A percentile compares a stretch with the other conserved stretches of the same genome.
phyloP scores from a whole-genome alignment of 1,140 invertebrate genomes.

The Trissolcus basalis region DNA sequence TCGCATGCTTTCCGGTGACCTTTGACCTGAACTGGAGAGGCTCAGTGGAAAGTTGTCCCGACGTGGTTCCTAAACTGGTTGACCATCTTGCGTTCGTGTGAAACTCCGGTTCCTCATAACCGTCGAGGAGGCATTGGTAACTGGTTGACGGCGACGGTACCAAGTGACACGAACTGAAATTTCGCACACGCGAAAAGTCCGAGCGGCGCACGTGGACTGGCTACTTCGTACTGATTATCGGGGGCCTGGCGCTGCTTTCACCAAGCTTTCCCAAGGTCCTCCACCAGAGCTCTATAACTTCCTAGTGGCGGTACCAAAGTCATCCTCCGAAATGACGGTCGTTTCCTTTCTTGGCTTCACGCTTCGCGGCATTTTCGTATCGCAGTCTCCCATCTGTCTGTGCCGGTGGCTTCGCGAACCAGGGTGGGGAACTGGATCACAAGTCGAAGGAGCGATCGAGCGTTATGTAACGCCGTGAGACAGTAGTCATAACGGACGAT shows the following conservation, averaged over 20 bases:
- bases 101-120: no score
- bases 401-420: constrained; percentile 6
- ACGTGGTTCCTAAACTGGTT: no score
- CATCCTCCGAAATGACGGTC: constrained; percentile 46
- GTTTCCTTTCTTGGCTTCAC: constrained; percentile 55
- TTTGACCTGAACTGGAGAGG: background rate
- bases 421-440: no score
- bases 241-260: constrained; percentile 67
- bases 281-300: constrained; percentile 40
- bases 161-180: constrained; percentile 13
- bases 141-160: constrained; percentile 2
- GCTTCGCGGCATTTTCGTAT: constrained; percentile 35
- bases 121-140: background rate
- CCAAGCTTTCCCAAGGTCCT: constrained; percentile 69
- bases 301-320: constrained; percentile 41
- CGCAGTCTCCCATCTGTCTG: constrained; percentile 35
- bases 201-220: constrained; percentile 61
- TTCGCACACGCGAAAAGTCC: constrained; percentile 24
- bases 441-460: no score
- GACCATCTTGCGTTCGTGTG: no score
- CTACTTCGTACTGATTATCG: constrained; percentile 56
- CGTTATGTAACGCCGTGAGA: no score
- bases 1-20: background rate
- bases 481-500: no score
- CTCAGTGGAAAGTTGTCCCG: no score